A percentile compares a stretch with the other conserved stretches of the same genome.
These are phyloP conservation scores for Oreortyx pictus DNA, from an alignment of 2,797 vertebrate species.

Conservation along the genomic window DNA sequence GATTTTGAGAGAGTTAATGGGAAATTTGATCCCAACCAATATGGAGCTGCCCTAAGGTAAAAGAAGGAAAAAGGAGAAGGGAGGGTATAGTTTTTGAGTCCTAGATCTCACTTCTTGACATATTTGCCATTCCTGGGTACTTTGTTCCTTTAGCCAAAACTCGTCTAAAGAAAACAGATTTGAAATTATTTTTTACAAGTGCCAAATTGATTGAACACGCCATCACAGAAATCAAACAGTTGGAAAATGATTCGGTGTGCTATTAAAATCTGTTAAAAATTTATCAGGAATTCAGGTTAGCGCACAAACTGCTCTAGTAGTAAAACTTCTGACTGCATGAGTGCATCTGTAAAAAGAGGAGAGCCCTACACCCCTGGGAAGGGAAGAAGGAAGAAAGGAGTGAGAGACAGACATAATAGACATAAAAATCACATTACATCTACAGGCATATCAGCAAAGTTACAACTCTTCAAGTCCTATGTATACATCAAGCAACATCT, in stretches of 20 bases:
- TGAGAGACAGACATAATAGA: neutral
- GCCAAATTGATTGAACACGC: constrained; percentile 25
- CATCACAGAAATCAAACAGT: constrained; percentile 45
- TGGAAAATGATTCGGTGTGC: neutral
- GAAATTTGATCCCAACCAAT: constrained; percentile 36
- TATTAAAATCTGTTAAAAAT: constrained; percentile 42
- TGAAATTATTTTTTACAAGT: neutral
- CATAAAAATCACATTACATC: neutral
- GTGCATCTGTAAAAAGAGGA: neutral
- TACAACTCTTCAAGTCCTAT: neutral
- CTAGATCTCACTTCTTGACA: constrained; percentile 34
- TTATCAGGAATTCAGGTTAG: constrained; percentile 7
- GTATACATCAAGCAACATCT: neutral
- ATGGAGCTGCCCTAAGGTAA: constrained; percentile 8
- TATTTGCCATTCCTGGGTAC: neutral
- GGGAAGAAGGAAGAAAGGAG: too few relatives aligned
- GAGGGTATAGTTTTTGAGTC: neutral
- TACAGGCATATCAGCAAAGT: neutral
- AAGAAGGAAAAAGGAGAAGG: constrained; percentile 23
- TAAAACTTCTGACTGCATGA: neutral
- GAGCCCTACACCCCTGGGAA: neutral
- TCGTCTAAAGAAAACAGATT: constrained; percentile 34
- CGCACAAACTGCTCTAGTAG: neutral
- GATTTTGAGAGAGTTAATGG: constrained; percentile 36
- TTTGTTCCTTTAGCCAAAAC: constrained; percentile 66